Conservation (phyloP, 2,113 vertebrate species). For the Aleadryas rufinucha region DNA sequence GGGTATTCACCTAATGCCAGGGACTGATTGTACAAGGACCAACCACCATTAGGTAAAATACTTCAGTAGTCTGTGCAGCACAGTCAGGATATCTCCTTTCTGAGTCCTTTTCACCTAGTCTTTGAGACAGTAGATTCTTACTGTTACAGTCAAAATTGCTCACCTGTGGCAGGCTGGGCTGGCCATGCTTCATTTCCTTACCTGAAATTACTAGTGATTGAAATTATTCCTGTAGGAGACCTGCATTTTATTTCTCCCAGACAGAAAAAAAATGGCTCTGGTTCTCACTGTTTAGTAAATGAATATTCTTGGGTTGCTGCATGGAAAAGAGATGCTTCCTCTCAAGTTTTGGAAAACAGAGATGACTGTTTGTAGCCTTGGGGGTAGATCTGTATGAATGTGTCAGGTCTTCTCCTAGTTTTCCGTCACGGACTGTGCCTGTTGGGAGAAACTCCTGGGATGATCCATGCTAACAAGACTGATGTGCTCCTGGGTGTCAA, state of each 20-base stretch:
- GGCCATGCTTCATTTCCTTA: background rate
- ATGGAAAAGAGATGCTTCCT: background rate
- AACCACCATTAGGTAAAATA: background rate
- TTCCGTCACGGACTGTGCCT: background rate
- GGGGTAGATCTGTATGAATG: background rate
- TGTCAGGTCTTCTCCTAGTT: background rate
- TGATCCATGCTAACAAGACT: background rate
- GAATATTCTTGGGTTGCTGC: background rate
- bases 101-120: background rate
- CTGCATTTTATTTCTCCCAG: background rate
- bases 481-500: background rate
- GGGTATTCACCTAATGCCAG: background rate
- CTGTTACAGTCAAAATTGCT: background rate
- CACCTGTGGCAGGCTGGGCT: background rate
- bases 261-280: background rate
- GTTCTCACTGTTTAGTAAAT: background rate
- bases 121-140: background rate
- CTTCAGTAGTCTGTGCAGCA: background rate
- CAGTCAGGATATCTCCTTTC: background rate
- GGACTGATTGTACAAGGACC: background rate
- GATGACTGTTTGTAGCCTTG: background rate
- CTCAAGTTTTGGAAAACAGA: background rate
- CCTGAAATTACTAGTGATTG: background rate
- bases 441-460: background rate
- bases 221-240: background rate